Evolutionary conservation across 1,140 invertebrate species (phyloP).

Genomic region (Cepaea nemoralis): DNA sequence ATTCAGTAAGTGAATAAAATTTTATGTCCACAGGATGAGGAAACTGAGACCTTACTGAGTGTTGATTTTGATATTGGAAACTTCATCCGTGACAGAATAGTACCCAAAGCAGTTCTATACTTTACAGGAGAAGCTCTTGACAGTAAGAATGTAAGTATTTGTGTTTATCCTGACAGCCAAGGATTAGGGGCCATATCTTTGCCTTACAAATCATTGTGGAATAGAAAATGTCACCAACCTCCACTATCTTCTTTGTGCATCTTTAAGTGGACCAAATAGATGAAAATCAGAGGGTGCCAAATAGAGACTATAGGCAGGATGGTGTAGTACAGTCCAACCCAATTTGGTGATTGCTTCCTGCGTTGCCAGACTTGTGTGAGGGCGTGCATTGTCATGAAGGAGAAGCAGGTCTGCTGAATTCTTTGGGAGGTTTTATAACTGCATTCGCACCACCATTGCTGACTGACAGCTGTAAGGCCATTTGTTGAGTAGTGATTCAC

Average conservation of each 20-base stretch:
- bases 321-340: neutral
- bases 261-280: too few relatives aligned
- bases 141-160: slow-evolving; percentile 60
- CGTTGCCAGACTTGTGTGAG: too few relatives aligned
- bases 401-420: too few relatives aligned
- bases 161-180: neutral
- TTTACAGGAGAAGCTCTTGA: slow-evolving; percentile 82
- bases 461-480: too few relatives aligned
- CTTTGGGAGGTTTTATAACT: too few relatives aligned
- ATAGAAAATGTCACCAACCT: neutral
- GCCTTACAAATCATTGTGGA: neutral
- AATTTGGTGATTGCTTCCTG: too few relatives aligned
- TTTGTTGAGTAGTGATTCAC: too few relatives aligned
- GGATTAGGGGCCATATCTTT: neutral
- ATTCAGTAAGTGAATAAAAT: too few relatives aligned
- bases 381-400: too few relatives aligned
- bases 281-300: too few relatives aligned
- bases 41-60: slow-evolving; percentile 85
- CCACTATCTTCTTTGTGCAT: too few relatives aligned
- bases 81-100: slow-evolving; percentile 92
- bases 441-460: too few relatives aligned
- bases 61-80: slow-evolving; percentile 98
- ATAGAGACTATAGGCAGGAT: neutral
- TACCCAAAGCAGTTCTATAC: slow-evolving; percentile 92
- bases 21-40: slow-evolving; percentile 76